Evolutionary conservation across 37 sponge, comb jelly and placozoan genomes (phyloP), one percentile per base, ranked within the genome.

Genomic region (Axinella damicornis): DNA sequence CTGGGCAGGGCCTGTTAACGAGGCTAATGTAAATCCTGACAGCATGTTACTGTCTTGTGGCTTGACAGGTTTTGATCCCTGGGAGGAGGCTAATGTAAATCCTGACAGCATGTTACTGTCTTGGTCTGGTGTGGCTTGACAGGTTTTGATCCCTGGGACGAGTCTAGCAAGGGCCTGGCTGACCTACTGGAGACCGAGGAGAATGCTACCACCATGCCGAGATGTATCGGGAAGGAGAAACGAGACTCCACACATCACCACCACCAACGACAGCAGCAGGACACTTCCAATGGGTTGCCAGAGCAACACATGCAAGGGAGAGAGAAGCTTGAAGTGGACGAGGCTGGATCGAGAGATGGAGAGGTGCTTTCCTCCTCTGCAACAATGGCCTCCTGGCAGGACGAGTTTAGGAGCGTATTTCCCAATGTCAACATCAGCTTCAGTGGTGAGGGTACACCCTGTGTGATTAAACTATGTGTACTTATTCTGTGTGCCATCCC

Each of bases 81-180:
- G n/a, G n/a, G n/a, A n/a, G n/a, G n/a, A n/a, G n/a, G n/a, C n/a
- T n/a, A n/a, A n/a, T n/a, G n/a, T n/a, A 46, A 46, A 46, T 9
- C 46, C 46, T 46, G 46, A 46, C 46, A 46, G 9, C 6, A 9
- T 46, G 6, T 46, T 46, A 9, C 46, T 46, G 9, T 46, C 4
- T 12, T 46, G 46, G 46, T 46, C 46, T 46, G 9, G 9, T 46
- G 6, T 46, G 4, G 46, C 9, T 4, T 46, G 46, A 9, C 57
- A 88, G 88, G 85, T 13, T 88, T 88, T 88, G 89, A 88, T 52
- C 89, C 89, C 18, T 88, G 89, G 84, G 79, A 76, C 67, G 87
- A 77, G 30, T 88, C 89, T 22, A 55, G 65, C 25, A 65, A 83
- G 40, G 89, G 89, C 1, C 79, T 88, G 20, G 89, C 89, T 11